A percentile compares a stretch with the other conserved stretches of the same genome.
These are phyloP conservation scores for Taxidea taxus DNA, from an alignment of 2,113 vertebrate genomes.

Conservation along the genomic window DNA sequence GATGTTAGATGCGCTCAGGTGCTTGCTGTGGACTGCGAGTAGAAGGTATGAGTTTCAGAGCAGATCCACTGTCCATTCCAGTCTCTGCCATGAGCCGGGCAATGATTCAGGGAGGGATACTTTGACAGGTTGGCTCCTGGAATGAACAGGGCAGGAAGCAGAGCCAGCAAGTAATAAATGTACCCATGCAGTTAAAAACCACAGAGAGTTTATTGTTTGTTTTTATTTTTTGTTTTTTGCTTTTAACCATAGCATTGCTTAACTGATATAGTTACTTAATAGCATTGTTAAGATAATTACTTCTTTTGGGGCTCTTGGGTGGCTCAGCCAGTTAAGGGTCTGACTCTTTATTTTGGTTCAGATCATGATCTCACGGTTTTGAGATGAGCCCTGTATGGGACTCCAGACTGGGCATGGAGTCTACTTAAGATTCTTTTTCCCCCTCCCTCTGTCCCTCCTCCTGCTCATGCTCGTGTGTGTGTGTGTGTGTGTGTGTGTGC, in stretches of 20 bases:
- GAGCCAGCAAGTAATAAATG: not conserved
- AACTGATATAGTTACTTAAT: not conserved
- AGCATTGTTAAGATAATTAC: not conserved
- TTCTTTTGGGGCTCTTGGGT: not conserved
- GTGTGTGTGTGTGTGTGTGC: fast-evolving
- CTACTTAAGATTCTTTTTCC: not conserved
- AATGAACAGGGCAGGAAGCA: not conserved
- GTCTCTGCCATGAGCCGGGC: not conserved
- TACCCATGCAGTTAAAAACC: not conserved
- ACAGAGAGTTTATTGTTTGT: not conserved
- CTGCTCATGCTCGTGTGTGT: not conserved
- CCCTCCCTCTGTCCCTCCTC: not conserved
- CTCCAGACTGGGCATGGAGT: not conserved
- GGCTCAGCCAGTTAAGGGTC: not conserved
- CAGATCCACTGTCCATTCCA: not conserved
- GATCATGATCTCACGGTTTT: not conserved
- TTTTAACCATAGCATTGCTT: not conserved
- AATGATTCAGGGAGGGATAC: not conserved
- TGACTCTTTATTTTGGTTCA: not conserved
- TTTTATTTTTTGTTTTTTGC: not conserved
- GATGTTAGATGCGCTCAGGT: not conserved
- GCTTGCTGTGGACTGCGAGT: not conserved
- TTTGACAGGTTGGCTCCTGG: not conserved
- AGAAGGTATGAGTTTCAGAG: not conserved
- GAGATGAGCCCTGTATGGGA: not conserved